Evolutionary conservation across 1,140 invertebrate species (phyloP).

Genomic region (Pygmarrhopalites habei): DNA sequence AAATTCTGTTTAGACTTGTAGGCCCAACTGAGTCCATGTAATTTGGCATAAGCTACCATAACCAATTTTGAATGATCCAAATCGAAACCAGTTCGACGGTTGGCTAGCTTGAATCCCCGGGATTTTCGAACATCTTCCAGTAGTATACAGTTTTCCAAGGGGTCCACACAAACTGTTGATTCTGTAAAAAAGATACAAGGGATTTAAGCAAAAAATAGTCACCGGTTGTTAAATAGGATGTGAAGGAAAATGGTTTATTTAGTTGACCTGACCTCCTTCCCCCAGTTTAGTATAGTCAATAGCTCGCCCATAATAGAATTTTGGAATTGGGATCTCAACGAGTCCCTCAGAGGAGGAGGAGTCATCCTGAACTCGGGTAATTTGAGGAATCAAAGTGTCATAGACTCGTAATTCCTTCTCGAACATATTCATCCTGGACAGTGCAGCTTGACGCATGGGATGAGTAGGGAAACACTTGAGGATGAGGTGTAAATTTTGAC

Average conservation of each 20-base stretch:
- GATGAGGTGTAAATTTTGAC: neutral
- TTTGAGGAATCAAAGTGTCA: neutral
- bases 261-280: too few species aligned
- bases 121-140: constrained; percentile 20
- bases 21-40: neutral
- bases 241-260: too few species aligned
- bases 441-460: neutral
- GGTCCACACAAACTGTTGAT: too few species aligned
- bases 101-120: neutral
- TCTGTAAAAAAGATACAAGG: too few species aligned
- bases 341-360: neutral
- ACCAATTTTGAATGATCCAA: neutral
- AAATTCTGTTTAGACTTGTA: neutral
- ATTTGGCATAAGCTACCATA: neutral
- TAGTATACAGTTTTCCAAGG: neutral
- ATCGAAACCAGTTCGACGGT: neutral
- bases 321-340: neutral
- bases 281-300: too few species aligned
- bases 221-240: too few species aligned
- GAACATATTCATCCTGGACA: neutral
- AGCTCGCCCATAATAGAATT: neutral
- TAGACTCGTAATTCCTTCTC: neutral
- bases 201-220: too few species aligned
- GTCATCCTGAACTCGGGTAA: neutral
- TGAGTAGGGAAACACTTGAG: constrained; percentile 1